These are phyloP conservation scores for Aleiodes testaceus DNA, from an alignment of 2,888 invertebrate species.

Conservation along the genomic window DNA sequence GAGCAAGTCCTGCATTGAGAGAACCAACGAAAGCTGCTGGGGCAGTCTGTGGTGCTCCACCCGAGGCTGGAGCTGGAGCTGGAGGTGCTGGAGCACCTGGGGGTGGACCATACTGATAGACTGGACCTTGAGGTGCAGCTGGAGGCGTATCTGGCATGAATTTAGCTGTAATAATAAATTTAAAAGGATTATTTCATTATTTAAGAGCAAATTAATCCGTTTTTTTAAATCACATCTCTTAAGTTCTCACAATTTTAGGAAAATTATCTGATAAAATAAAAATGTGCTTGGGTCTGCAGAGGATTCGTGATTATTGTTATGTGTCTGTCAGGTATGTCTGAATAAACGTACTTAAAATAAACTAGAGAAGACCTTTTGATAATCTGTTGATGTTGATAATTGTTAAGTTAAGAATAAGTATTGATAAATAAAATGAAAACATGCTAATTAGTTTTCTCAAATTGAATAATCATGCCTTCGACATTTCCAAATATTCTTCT, in stretches of 20 bases:
- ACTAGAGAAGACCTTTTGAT: neutral
- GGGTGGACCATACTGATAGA: conserved; percentile 58
- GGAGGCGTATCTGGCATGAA: conserved; percentile 69
- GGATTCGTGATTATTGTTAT: conserved; percentile 37
- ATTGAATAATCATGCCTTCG: neutral
- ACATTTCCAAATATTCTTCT: neutral
- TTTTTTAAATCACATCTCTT: too few species aligned
- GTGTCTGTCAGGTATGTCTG: conserved; percentile 40
- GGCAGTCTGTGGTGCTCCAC: conserved; percentile 53
- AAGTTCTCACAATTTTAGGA: neutral
- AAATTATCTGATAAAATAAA: neutral
- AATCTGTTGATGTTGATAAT: neutral
- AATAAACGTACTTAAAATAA: neutral
- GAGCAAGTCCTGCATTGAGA: conserved; percentile 48
- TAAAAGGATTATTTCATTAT: neutral
- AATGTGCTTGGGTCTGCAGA: too few species aligned
- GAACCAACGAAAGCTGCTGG: conserved; percentile 57
- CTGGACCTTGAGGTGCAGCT: conserved; percentile 57
- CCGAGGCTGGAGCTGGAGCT: conserved; percentile 53
- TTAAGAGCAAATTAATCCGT: too few species aligned
- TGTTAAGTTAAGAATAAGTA: neutral
- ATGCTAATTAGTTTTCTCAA: neutral
- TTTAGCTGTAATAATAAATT: conserved; percentile 61
- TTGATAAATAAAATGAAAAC: neutral
- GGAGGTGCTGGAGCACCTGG: conserved; percentile 46